Percentiles rank a stretch among this genome's conserved stretches.
These are phyloP conservation scores for Drosophila sturtevanti DNA, from an alignment of 1,140 invertebrate species.

Conservation along the genomic window DNA sequence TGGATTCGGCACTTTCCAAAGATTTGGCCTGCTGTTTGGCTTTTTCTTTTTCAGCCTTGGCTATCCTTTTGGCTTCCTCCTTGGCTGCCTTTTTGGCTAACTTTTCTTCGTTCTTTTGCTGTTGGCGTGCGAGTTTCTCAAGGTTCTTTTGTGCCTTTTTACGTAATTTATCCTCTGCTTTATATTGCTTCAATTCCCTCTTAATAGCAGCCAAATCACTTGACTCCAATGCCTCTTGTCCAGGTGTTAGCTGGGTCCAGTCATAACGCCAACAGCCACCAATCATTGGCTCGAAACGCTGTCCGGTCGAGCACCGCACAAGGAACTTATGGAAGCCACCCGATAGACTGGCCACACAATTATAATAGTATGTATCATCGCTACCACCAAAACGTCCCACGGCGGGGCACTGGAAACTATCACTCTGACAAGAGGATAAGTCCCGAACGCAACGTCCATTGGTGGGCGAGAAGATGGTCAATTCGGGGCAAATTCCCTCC, in stretches of 20 bases:
- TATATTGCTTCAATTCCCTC: constrained; percentile 63
- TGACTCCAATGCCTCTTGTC: constrained; percentile 43
- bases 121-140: constrained; percentile 64
- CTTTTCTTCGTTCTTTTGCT: constrained; percentile 66
- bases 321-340: constrained; percentile 65
- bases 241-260: constrained; percentile 56
- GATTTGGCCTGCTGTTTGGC: constrained; percentile 27
- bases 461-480: constrained; percentile 44
- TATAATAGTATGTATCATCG: constrained; percentile 66
- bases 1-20: constrained; percentile 55
- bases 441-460: constrained; percentile 58
- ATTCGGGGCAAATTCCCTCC: constrained; percentile 40
- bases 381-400: constrained; percentile 50
- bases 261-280: constrained; percentile 65
- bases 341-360: constrained; percentile 44
- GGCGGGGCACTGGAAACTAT: constrained; percentile 41
- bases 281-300: constrained; percentile 46
- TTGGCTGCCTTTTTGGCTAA: constrained; percentile 69
- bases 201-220: constrained; percentile 69
- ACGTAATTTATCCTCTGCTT: constrained; percentile 63
- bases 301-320: constrained; percentile 59
- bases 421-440: constrained; percentile 50
- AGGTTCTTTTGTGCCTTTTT: constrained; percentile 58
- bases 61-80: constrained; percentile 62
- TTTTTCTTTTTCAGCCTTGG: constrained; percentile 50